Evolutionary conservation across 1,140 invertebrate genomes (phyloP), one percentile per base, ranked within the genome.

Genomic region (Drosophila triauraria): DNA sequence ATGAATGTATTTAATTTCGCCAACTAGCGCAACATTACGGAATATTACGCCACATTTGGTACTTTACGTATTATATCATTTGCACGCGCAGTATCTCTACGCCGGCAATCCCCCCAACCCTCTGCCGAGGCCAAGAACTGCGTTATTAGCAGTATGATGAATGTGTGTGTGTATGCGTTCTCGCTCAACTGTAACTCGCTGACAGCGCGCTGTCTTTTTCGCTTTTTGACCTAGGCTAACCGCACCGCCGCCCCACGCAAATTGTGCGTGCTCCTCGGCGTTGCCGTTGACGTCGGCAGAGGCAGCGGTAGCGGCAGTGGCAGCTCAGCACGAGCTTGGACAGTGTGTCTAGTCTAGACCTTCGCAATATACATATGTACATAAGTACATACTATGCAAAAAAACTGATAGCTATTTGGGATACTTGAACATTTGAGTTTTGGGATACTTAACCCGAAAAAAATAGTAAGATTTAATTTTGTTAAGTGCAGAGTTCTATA

Each of bases 141-240:
- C 56, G 60, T 76, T 57, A 68, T 58, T 50, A 44, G 27, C 61
- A 40, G 35, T 32, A 27, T 48, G 43, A 38, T 23, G 48, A 40
- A 30, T 42, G 27, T 43, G 32, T 27, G 20, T 53, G 25, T 17
- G 42, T 51, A 3, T 60, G 51, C 42, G 35, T 61, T 56, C 50
- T 72, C 57, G 62, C 61, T 67, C 25, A 43, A 60, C 46, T 32
- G 42, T 74, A 43, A 46, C 70, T 76, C 60, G 70, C 58, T 54
- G 53, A 17, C 51, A 60, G 27, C 51, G 44, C 59, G 17, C 15
- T 44, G 42, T 57, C 59, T 75, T 42, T 64, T 42, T 51, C 56
- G 74, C 82, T 78, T 86, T 86, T 87, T 86, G 83, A 86, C 83
- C 83, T 86, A 86, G 83, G 83, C 79, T 80, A 86, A 86, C 79